Evolutionary conservation across 2,888 invertebrate species (phyloP), one percentile per base, ranked within the genome.

Genomic region (Erannis defoliaria): DNA sequence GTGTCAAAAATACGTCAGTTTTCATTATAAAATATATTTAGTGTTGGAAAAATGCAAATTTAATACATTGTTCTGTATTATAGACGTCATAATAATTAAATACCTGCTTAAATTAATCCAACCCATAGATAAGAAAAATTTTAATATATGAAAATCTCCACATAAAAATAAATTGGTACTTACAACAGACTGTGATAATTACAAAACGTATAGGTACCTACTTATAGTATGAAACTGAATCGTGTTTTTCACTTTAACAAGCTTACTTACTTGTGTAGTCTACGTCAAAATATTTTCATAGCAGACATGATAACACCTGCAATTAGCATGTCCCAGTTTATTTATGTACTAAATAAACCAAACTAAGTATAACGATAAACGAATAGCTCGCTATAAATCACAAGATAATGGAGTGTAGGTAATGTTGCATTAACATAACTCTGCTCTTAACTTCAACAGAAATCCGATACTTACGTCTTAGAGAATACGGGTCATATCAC

Each of bases 371-470:
- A 66, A 67, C 70, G 71, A 71, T 67, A 67, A 70, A 70, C 66
- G 72, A 69, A 68, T 66, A 58, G 54, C 59, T 67, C 45, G 46
- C 64, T 55, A 80, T 84, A 83, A 81, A 82, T 85, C 78, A 81
- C 69, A 31, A 69, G 73, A 77, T 83, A 83, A 80, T 76, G 75
- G 76, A 72, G 75, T 73, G 75, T 77, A 73, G 64, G 72, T 70
- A 65, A 74, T 74, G 66, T 74, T 74, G 66, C 74, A 80, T 82
- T 85, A 80, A 76, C 78, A 84, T 82, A 81, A 78, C 76, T 77
- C 73, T 71, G 70, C 73, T 70, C 74, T 76, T 76, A 71, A 70
- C 66, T 67, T 59, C 56, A 48, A 60, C 54, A 35, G 48, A 61
- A 59, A 58, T 68, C 57, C 21, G 43, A 67, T 62, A 69, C 66